Evolutionary conservation across 92 coral and sea anemone species (phyloP).

Genomic region (Paragorgia papillata): DNA sequence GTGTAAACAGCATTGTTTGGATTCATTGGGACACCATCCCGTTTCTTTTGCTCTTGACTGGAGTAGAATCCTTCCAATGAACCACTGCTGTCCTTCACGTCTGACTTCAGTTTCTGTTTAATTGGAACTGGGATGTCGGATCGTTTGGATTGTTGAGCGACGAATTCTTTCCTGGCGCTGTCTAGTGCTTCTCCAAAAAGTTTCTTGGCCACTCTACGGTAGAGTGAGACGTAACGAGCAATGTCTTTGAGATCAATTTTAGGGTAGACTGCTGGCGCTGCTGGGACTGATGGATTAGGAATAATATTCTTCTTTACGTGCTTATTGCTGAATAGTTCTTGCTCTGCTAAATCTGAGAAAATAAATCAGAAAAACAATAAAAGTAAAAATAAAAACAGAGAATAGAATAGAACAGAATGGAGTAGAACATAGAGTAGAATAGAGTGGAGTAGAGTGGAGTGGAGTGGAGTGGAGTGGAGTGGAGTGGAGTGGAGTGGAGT

Average conservation of each 20-base stretch:
- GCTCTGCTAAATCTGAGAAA: conserved; percentile 73
- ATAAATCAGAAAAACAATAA: not conserved
- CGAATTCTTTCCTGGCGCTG: conserved; percentile 71
- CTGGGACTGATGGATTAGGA: conserved; percentile 69
- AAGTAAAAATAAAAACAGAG: not conserved
- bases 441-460: too few species aligned
- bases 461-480: too few species aligned
- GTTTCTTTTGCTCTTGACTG: conserved; percentile 28
- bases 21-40: conserved; percentile 22
- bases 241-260: conserved; percentile 94
- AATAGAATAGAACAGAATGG: not conserved
- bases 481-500: too few species aligned
- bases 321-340: conserved; percentile 57
- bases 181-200: conserved; percentile 93
- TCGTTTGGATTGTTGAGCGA: conserved; percentile 33
- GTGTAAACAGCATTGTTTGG: conserved; percentile 30
- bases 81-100: conserved; percentile 3
- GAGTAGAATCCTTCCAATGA: conserved; percentile 40
- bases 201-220: conserved; percentile 76
- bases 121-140: conserved; percentile 42
- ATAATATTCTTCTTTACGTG: conserved; percentile 42
- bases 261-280: conserved; percentile 69
- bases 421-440: too few species aligned
- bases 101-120: conserved; percentile 16
- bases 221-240: conserved; percentile 86